phyloP scores from a whole-genome alignment of 2,888 invertebrate genomes.

The Apoda limacodes region DNA sequence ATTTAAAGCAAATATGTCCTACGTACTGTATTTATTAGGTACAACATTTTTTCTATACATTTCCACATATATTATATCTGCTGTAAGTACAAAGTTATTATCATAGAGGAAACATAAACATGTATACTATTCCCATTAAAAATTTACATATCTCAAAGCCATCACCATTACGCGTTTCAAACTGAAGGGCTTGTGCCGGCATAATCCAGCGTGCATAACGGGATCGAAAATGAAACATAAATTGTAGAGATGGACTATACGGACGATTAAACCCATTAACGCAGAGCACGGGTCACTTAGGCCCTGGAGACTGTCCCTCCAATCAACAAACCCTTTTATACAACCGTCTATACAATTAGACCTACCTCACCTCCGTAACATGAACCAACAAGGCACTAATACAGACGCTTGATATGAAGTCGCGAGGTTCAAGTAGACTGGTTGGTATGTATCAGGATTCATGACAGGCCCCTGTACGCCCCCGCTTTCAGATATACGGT shows the following conservation, averaged over 20 bases:
- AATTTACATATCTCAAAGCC: conserved; percentile 46
- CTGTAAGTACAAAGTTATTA: too few species aligned
- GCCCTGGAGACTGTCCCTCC: conserved; percentile 43
- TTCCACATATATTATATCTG: not conserved
- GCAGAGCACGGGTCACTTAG: conserved; percentile 50
- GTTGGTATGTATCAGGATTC: conserved; percentile 62
- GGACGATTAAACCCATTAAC: conserved; percentile 67
- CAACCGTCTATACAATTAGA: conserved; percentile 20
- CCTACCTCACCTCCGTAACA: conserved; percentile 15
- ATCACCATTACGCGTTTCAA: conserved; percentile 44
- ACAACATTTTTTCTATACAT: not conserved
- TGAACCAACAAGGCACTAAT: too few species aligned
- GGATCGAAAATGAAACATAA: conserved; percentile 70
- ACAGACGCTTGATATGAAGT: conserved; percentile 27
- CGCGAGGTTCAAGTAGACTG: conserved; percentile 39
- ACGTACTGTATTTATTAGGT: not conserved
- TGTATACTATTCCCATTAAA: too few species aligned
- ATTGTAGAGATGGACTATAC: conserved; percentile 58
- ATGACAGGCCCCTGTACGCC: conserved; percentile 58
- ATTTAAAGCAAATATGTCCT: conserved; percentile 1
- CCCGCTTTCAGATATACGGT: conserved; percentile 61
- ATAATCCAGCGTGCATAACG: conserved; percentile 61
- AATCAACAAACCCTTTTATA: conserved; percentile 59
- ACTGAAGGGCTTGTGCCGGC: conserved; percentile 39
- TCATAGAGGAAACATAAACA: conserved; percentile 6